These are phyloP conservation scores for Prietella phreatophila DNA, from an alignment of 2,113 vertebrate species.

Conservation along the genomic window DNA sequence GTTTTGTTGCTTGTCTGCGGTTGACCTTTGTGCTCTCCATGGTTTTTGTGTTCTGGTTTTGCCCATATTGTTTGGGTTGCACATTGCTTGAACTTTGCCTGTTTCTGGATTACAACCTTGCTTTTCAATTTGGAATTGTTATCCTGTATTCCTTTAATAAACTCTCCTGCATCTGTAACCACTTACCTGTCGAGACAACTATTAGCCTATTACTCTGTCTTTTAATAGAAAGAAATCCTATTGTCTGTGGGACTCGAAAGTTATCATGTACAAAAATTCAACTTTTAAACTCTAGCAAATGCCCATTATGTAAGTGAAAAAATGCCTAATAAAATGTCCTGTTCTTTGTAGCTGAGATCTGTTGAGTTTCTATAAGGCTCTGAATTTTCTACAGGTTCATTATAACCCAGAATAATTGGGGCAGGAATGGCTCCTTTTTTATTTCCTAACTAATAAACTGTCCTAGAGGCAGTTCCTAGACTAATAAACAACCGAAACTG, in stretches of 20 bases:
- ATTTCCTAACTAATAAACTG: conserved; percentile 31
- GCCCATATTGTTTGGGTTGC: too few species aligned
- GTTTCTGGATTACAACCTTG: too few species aligned
- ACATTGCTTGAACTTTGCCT: too few species aligned
- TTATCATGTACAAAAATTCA: background rate
- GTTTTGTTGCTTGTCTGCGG: too few species aligned
- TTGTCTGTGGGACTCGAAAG: background rate
- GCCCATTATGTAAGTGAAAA: too few species aligned
- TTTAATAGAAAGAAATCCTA: background rate
- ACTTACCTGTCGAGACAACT: too few species aligned
- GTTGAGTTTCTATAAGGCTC: background rate
- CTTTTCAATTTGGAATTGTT: too few species aligned
- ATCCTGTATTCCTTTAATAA: too few species aligned
- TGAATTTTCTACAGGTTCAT: conserved; percentile 6
- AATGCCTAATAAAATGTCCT: background rate
- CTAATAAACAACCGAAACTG: conserved; percentile 29
- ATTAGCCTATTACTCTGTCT: background rate
- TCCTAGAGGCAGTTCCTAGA: conserved; percentile 21
- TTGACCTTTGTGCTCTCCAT: too few species aligned
- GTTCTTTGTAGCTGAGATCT: background rate
- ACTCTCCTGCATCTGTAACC: too few species aligned
- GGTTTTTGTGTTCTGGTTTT: too few species aligned
- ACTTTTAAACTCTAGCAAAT: background rate
- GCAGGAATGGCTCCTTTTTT: conserved; percentile 20
- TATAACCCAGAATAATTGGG: conserved; percentile 10